Conservation (phyloP, 30 jellyfish, hydroid and myxozoan genomes). For the Hydractinia echinata region DNA sequence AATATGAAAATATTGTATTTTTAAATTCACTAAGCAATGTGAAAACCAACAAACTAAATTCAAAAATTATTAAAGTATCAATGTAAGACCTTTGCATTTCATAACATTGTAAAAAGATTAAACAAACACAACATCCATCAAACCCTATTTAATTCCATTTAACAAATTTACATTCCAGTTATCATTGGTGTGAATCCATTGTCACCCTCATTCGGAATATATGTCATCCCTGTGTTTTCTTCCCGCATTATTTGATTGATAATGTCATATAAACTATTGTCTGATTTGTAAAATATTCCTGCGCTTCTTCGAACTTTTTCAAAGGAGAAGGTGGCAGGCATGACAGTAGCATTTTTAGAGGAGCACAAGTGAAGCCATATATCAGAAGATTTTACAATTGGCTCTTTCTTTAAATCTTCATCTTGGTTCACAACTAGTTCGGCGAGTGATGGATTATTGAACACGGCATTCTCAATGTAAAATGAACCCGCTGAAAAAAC, state of each 20-base stretch:
- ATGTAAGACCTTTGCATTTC: no score
- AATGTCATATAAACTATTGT: background rate
- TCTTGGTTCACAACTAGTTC: background rate
- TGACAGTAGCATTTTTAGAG: background rate
- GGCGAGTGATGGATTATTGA: background rate
- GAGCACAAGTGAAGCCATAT: constrained; percentile 10
- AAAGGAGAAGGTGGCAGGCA: background rate
- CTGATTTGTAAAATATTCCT: constrained; percentile 5
- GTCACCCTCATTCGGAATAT: background rate
- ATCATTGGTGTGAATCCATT: background rate
- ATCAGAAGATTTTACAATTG: background rate
- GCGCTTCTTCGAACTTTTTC: background rate
- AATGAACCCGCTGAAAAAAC: constrained; percentile 26
- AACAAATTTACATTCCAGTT: background rate
- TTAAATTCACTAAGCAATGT: no score
- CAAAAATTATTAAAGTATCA: no score
- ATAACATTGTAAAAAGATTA: no score
- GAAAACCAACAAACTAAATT: no score
- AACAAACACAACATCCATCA: no score
- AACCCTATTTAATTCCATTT: no score
- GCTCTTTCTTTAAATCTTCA: background rate
- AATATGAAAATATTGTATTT: no score
- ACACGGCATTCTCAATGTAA: constrained; percentile 6
- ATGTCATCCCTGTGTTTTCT: background rate
- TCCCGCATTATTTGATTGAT: background rate